Evolutionary conservation across 2,797 vertebrate species (phyloP).

Genomic region (Anolis apletophallus): DNA sequence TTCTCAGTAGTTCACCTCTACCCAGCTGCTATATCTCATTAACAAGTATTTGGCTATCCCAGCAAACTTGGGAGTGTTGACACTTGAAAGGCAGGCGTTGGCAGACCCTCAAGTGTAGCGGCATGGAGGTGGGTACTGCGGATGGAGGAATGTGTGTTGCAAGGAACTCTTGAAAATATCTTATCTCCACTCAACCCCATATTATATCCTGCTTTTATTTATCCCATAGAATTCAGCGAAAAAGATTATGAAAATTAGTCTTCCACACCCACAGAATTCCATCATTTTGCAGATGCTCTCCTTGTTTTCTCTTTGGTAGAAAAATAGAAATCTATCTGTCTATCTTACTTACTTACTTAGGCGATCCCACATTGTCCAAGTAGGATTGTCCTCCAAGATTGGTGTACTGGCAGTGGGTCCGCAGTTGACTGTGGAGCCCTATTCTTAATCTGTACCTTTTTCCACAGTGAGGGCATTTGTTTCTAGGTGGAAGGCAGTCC

Average conservation of each 20-base stretch:
- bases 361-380: too few species aligned
- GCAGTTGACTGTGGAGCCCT: too few species aligned
- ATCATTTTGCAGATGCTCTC: neutral
- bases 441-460: too few species aligned
- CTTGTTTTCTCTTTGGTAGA: neutral
- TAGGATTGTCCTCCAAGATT: too few species aligned
- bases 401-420: too few species aligned
- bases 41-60: conserved; percentile 83
- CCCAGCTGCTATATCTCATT: conserved; percentile 88
- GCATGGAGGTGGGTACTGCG: conserved; percentile 72
- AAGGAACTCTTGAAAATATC: neutral
- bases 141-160: neutral
- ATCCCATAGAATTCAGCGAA: neutral
- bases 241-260: neutral
- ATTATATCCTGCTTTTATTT: neutral
- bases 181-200: neutral
- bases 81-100: conserved; percentile 85
- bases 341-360: too few species aligned
- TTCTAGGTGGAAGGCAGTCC: too few species aligned
- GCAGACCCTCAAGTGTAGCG: conserved; percentile 84
- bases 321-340: neutral
- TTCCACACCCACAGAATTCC: neutral
- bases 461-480: too few species aligned
- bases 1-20: conserved; percentile 82
- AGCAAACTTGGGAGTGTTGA: conserved; percentile 81